Evolutionary conservation across 2,888 invertebrate species (phyloP), one percentile per base, ranked within the genome.

Genomic region (Selenia dentaria): DNA sequence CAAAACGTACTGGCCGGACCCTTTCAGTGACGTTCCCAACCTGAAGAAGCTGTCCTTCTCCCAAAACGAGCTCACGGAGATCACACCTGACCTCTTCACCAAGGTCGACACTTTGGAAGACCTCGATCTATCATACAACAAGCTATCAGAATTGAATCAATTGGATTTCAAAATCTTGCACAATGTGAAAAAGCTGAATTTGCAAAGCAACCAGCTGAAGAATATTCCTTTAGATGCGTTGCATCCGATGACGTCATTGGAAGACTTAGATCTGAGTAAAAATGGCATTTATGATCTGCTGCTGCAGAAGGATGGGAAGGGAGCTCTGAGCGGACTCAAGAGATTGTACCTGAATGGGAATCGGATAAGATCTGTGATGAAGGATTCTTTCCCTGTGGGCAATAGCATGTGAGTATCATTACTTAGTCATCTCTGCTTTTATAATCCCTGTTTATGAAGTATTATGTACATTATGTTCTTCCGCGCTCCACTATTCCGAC

Each of bases 81-180:
- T 92, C 54, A 87, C 91, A 0, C 78, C 80, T 0, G 91, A 91
- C 51, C 67, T 91, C 0, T 87, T 92, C 55, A 84, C 86, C 0
- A 88, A 86, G 4, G 72, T 91, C 12, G 69, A 74, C 3, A 47
- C 55, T 0, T 58, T 93, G 6, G 83, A 86, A 69, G 87, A 80
- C 20, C 54, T 93, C n/a, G 92, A 93, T 61, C 59, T 93, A 0
- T 92, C 92, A 0, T 79, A 84, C 54, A 93, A 93, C 64, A 80
- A 79, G 34, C 62, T 93, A 2, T 53, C 76, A 5, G 76, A 78
- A 2, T 75, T 92, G 27, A 83, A 84, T 48, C 59, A 71, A 0
- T 53, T 81, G 34, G 83, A 85, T 54, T 92, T 92, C 28, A 79
- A 80, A 50, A 60, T 67, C 41, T 67, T 88, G 42, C 60, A 54